phyloP scores from a whole-genome alignment of 2,797 vertebrate genomes.

The Oreonectes daqikongensis region DNA sequence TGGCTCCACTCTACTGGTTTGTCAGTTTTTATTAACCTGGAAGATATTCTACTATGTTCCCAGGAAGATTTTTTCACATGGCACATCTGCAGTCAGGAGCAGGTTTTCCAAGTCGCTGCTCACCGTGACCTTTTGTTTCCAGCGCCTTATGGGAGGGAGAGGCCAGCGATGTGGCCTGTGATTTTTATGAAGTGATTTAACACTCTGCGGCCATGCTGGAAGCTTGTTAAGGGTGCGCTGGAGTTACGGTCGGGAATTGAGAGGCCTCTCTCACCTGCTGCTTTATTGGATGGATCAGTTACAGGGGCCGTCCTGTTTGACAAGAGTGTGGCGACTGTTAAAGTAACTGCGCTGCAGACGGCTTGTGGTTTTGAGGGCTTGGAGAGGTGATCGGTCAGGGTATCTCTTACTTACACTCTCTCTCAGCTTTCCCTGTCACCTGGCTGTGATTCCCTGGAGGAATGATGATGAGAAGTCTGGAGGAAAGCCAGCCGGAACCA shows the following conservation, averaged over 20 bases:
- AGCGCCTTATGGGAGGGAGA: slow-evolving; percentile 10
- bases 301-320: slow-evolving; percentile 39
- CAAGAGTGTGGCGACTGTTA: slow-evolving; percentile 48
- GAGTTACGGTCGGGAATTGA: slow-evolving; percentile 26
- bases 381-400: slow-evolving; percentile 35
- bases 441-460: slow-evolving; percentile 44
- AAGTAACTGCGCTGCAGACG: slow-evolving; percentile 19
- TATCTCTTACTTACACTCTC: slow-evolving; percentile 40
- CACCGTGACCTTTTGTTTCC: slow-evolving; percentile 36
- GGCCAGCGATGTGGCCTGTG: slow-evolving; percentile 42
- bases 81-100: slow-evolving; percentile 33
- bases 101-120: slow-evolving; percentile 37
- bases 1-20: neutral
- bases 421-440: slow-evolving; percentile 6
- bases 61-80: slow-evolving; percentile 23
- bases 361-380: slow-evolving; percentile 42
- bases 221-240: slow-evolving; percentile 45
- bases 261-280: slow-evolving; percentile 49
- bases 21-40: neutral
- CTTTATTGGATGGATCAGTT: slow-evolving; percentile 55
- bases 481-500: slow-evolving; percentile 46
- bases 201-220: slow-evolving; percentile 42
- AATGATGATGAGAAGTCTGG: slow-evolving; percentile 54
- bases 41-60: slow-evolving; percentile 1
- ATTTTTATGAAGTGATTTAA: slow-evolving; percentile 56